Conservation (phyloP, 30 jellyfish, hydroid and myxozoan species). For the Mastigias papua region DNA sequence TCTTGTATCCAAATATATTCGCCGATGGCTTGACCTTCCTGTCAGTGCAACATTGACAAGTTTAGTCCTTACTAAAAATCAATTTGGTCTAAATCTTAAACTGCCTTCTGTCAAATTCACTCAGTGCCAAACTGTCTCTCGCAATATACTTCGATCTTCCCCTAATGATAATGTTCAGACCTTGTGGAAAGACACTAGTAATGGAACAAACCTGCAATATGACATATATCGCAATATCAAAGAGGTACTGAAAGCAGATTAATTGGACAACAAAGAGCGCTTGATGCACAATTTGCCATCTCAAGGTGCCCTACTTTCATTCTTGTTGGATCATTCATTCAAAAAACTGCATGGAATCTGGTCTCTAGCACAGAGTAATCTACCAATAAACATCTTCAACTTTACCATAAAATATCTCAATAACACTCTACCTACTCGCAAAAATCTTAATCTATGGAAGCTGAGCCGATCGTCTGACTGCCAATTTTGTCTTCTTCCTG, state of each 20-base stretch:
- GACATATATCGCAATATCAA: too few relatives aligned
- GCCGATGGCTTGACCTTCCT: too few relatives aligned
- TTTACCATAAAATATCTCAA: neutral
- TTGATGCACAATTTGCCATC: neutral
- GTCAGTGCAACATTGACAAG: too few relatives aligned
- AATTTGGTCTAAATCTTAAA: too few relatives aligned
- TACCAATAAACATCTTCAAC: neutral
- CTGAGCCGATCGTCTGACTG: neutral
- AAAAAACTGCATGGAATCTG: neutral
- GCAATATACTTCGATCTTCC: too few relatives aligned
- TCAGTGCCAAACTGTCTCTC: too few relatives aligned
- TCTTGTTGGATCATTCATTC: neutral
- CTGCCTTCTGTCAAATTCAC: too few relatives aligned
- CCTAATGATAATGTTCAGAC: too few relatives aligned
- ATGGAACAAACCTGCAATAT: too few relatives aligned
- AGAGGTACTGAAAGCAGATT: neutral
- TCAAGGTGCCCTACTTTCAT: neutral
- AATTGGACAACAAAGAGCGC: neutral
- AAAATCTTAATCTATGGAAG: neutral
- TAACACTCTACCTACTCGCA: neutral
- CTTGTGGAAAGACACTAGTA: too few relatives aligned
- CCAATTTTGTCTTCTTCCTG: neutral
- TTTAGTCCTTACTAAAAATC: too few relatives aligned
- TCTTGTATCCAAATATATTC: too few relatives aligned
- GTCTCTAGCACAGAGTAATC: neutral